phyloP scores from a whole-genome alignment of 2,113 vertebrate genomes.

The Lophochroa leadbeateri region DNA sequence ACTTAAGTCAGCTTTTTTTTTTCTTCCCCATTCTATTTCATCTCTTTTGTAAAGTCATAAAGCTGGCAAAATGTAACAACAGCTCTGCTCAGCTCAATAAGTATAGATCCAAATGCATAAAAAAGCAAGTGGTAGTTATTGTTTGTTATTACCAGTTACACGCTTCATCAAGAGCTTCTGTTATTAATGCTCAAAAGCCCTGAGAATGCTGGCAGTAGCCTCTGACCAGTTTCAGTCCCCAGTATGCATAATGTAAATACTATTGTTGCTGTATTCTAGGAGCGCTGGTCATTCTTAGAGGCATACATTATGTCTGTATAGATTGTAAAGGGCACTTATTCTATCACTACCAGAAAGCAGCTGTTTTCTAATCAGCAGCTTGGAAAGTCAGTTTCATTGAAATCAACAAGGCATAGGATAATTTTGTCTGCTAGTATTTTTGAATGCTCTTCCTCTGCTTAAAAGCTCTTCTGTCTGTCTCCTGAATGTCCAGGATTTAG shows the following conservation, averaged over 20 bases:
- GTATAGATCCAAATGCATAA: not conserved
- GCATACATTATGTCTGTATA: not conserved
- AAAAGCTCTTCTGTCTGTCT: not conserved
- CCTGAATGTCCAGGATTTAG: not conserved
- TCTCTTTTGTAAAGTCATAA: not conserved
- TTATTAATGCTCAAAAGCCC: not conserved
- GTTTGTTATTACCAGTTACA: conserved; percentile 2
- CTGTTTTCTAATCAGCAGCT: not conserved
- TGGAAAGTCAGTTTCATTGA: not conserved
- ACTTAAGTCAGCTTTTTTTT: not conserved
- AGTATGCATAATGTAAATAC: not conserved
- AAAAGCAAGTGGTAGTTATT: not conserved
- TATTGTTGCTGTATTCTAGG: not conserved
- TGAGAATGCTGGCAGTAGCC: not conserved
- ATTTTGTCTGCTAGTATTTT: not conserved
- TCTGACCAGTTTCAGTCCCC: not conserved
- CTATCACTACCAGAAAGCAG: not conserved
- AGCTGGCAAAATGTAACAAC: not conserved
- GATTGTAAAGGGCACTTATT: not conserved
- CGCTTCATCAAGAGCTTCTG: not conserved
- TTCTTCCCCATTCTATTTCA: not conserved
- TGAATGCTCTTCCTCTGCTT: not conserved
- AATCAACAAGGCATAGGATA: not conserved
- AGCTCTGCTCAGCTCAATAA: conserved; percentile 2
- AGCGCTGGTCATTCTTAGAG: not conserved